These are phyloP conservation scores for Drosophila vallismaia DNA, from an alignment of 2,888 invertebrate species.

Conservation along the genomic window DNA sequence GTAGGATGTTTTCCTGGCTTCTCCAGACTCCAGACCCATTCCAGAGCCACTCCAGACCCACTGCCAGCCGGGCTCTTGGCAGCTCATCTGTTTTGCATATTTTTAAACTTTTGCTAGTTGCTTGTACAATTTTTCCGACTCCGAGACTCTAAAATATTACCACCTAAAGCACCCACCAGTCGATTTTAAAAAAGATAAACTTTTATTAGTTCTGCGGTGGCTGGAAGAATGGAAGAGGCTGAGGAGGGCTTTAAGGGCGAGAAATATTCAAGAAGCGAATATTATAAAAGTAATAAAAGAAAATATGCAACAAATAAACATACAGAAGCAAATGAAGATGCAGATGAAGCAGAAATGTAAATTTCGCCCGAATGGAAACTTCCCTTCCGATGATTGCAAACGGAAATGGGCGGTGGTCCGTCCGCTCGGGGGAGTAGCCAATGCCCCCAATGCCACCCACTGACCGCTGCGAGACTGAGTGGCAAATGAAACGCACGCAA, in stretches of 20 bases:
- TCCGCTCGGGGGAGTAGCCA: background rate
- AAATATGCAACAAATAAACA: slow-evolving; percentile 36
- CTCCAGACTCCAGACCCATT: background rate
- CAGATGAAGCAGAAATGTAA: slow-evolving; percentile 51
- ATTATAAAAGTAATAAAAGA: slow-evolving; percentile 53
- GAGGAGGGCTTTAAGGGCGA: background rate
- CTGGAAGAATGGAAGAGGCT: slow-evolving; percentile 10
- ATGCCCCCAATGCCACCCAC: background rate
- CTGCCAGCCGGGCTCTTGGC: background rate
- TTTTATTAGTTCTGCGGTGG: slow-evolving; percentile 64
- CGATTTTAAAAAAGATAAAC: slow-evolving; percentile 69
- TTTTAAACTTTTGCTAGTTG: slow-evolving; percentile 57
- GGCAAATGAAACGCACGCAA: slow-evolving; percentile 41
- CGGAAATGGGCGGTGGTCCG: slow-evolving; percentile 17
- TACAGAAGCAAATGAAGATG: slow-evolving; percentile 32
- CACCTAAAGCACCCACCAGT: slow-evolving; percentile 40
- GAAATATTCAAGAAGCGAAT: slow-evolving; percentile 35
- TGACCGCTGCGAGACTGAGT: background rate
- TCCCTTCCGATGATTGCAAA: slow-evolving; percentile 43
- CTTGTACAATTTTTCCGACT: slow-evolving; percentile 25
- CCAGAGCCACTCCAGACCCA: background rate
- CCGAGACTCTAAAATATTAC: slow-evolving; percentile 17
- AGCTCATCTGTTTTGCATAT: slow-evolving; percentile 61
- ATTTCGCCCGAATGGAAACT: slow-evolving; percentile 39
- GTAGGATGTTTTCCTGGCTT: background rate